Conservation (phyloP, 30 jellyfish, hydroid and myxozoan species). For the Hydractinia echinata region DNA sequence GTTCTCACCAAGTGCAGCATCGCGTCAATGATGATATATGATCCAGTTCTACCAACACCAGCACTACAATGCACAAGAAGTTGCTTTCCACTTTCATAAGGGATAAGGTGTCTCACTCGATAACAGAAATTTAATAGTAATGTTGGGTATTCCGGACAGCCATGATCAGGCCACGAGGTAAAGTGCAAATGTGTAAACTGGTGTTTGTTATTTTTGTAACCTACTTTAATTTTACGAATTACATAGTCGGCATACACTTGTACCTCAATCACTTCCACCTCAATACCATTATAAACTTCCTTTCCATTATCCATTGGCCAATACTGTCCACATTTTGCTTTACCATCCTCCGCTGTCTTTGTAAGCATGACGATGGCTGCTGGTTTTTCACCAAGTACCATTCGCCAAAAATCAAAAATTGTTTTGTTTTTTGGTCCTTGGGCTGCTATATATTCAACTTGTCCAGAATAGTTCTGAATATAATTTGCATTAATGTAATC, state of each 20-base stretch:
- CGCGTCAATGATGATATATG: slow-evolving; percentile 68
- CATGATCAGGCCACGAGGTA: slow-evolving; percentile 97
- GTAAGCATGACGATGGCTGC: slow-evolving; percentile 25
- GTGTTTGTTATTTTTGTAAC: slow-evolving; percentile 1
- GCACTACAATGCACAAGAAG: slow-evolving; percentile 95
- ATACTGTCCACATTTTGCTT: slow-evolving; percentile 67
- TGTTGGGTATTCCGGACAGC: slow-evolving; percentile 87
- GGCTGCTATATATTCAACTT: slow-evolving; percentile 11
- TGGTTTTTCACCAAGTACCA: slow-evolving; percentile 26
- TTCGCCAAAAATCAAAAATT: slow-evolving; percentile 27
- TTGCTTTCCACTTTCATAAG: slow-evolving; percentile 56
- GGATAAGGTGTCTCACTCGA: slow-evolving; percentile 56
- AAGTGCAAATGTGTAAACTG: slow-evolving; percentile 54
- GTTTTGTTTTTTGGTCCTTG: slow-evolving; percentile 33
- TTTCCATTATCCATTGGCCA: slow-evolving; percentile 69
- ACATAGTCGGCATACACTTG: slow-evolving; percentile 77
- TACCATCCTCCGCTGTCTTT: slow-evolving; percentile 12
- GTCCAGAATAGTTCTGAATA: not conserved
- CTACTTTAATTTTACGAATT: slow-evolving; percentile 47
- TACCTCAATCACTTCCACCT: slow-evolving; percentile 46
- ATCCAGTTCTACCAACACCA: slow-evolving; percentile 97
- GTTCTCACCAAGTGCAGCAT: slow-evolving; percentile 47
- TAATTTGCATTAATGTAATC: slow-evolving; percentile 29
- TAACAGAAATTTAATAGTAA: slow-evolving; percentile 71
- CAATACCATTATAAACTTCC: slow-evolving; percentile 60